phyloP scores from a whole-genome alignment of 1,140 invertebrate genomes.

The Rhysida immarginata region DNA sequence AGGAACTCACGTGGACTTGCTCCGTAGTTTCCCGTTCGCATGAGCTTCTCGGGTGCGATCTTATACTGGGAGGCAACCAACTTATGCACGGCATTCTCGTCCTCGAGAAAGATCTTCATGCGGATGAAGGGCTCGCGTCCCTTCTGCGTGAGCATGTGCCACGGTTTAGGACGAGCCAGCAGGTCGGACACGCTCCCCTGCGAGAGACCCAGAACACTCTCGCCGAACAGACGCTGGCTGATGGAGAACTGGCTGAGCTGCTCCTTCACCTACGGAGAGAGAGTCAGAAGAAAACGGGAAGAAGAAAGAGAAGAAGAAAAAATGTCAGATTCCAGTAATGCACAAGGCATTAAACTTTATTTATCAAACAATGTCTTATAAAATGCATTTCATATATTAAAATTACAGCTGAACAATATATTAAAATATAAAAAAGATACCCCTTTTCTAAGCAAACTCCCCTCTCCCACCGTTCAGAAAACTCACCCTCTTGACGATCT shows the following conservation, averaged over 20 bases:
- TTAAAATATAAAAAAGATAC: too few relatives aligned
- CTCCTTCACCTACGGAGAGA: conserved; percentile 61
- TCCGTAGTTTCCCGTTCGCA: conserved; percentile 74
- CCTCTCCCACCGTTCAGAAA: too few relatives aligned
- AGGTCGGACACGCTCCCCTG: conserved; percentile 91
- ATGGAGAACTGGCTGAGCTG: conserved; percentile 96
- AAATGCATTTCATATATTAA: too few relatives aligned
- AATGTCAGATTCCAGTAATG: too few relatives aligned
- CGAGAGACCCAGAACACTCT: conserved; percentile 88
- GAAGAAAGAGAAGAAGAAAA: too few relatives aligned
- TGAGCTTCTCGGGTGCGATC: conserved; percentile 88
- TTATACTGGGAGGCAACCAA: conserved; percentile 93
- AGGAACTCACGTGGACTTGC: conserved; percentile 21
- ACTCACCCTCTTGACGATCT: conserved; percentile 79
- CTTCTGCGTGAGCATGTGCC: conserved; percentile 95
- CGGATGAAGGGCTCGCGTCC: conserved; percentile 91
- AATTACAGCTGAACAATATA: too few relatives aligned
- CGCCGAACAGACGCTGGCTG: conserved; percentile 93
- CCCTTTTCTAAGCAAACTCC: too few relatives aligned
- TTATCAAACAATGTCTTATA: too few relatives aligned
- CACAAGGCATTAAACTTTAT: too few relatives aligned
- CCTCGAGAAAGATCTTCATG: conserved; percentile 96
- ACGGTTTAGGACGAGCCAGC: conserved; percentile 84
- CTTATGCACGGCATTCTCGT: conserved; percentile 92
- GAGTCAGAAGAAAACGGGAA: neutral